A percentile compares a stretch with the other conserved stretches of the same genome.
These are phyloP conservation scores for Antigone vipio DNA, from an alignment of 2,113 vertebrate genomes.

Conservation along the genomic window DNA sequence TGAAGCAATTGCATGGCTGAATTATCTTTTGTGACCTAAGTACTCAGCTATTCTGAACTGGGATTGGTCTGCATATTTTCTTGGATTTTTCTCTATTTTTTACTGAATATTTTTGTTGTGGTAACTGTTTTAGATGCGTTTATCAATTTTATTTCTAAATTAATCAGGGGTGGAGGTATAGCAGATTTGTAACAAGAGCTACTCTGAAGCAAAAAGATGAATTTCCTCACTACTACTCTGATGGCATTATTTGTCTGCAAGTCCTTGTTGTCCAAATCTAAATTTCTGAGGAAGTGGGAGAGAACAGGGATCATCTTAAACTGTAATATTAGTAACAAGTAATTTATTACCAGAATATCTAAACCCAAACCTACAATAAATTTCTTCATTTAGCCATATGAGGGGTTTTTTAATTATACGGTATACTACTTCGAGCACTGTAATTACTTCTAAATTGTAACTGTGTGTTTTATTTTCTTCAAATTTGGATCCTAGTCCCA, in stretches of 20 bases:
- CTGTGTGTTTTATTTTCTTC: neutral
- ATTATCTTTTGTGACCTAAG: neutral
- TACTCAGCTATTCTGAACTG: neutral
- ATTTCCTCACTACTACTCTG: neutral
- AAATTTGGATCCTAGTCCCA: neutral
- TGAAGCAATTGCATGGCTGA: neutral
- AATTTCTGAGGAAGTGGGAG: neutral
- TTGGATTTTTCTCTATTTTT: neutral
- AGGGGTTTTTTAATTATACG: rapidly evolving
- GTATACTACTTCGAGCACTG: neutral
- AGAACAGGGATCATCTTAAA: neutral
- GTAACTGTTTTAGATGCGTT: neutral
- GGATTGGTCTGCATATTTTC: neutral
- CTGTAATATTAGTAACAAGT: neutral
- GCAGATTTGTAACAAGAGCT: neutral
- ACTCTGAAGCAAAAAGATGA: neutral
- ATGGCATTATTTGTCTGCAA: neutral
- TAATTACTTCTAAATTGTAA: neutral
- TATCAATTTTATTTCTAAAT: neutral
- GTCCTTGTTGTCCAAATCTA: neutral
- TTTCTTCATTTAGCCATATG: neutral
- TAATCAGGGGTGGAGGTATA: neutral
- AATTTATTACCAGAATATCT: neutral
- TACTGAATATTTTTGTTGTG: neutral
- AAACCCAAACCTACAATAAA: neutral